Evolutionary conservation across 2,113 vertebrate genomes (phyloP).

Genomic region (Crocuta crocuta): DNA sequence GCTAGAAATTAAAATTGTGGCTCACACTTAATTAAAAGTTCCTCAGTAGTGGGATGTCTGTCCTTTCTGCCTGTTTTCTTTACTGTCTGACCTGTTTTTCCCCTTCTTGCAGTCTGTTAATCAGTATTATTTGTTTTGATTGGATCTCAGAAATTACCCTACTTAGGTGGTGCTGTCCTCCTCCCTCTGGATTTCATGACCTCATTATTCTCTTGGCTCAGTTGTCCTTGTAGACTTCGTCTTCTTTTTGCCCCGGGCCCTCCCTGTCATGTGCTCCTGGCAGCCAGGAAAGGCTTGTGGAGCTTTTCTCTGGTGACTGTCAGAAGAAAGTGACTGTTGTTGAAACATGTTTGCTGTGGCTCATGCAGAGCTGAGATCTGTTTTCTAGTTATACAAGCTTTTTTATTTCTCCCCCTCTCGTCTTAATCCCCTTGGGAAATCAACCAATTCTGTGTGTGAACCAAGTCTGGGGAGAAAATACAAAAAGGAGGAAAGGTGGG

Average conservation of each 20-base stretch:
- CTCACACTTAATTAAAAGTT: neutral
- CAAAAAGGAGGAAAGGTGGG: constrained; percentile 20
- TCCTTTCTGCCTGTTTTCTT: neutral
- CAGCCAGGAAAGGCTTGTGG: neutral
- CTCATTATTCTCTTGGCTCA: constrained; percentile 8
- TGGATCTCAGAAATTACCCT: neutral
- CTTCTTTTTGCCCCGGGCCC: constrained; percentile 49
- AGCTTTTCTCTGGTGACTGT: neutral
- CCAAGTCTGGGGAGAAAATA: neutral
- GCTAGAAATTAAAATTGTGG: constrained; percentile 38
- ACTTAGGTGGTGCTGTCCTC: neutral
- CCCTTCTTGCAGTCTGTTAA: neutral
- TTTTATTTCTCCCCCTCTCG: neutral
- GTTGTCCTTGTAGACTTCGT: constrained; percentile 49
- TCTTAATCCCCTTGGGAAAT: constrained; percentile 31
- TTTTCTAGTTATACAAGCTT: constrained; percentile 63
- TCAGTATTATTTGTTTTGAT: neutral
- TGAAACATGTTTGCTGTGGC: neutral
- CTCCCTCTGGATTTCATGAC: constrained; percentile 57
- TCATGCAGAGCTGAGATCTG: neutral
- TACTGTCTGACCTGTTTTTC: neutral
- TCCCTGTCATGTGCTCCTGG: constrained; percentile 19
- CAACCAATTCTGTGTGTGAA: constrained; percentile 62
- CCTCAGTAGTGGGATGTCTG: neutral
- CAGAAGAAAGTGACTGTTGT: neutral